A percentile compares a stretch with the other conserved stretches of the same genome.
Conservation (phyloP, 2,113 vertebrate genomes). For the Sinocyclocheilus anshuiensis region DNA sequence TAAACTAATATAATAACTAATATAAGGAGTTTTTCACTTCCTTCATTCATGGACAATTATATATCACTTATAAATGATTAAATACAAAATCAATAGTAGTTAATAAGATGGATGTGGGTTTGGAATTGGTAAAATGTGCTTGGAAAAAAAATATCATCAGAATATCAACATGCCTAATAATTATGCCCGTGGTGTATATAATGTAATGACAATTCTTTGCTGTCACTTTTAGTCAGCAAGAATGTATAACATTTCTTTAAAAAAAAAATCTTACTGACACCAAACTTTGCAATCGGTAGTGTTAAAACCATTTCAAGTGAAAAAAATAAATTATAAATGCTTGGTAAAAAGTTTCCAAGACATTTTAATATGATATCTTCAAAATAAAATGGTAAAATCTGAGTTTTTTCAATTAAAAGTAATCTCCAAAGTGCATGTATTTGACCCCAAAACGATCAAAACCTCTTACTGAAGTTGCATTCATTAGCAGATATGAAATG, state of each 20-base stretch:
- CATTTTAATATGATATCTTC: not conserved
- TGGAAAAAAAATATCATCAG: no score
- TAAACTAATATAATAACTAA: no score
- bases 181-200: no score
- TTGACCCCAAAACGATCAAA: not conserved
- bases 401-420: not conserved
- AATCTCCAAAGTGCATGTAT: not conserved
- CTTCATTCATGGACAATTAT: no score
- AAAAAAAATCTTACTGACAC: not conserved
- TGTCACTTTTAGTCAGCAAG: not conserved
- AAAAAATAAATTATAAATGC: not conserved
- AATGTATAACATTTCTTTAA: no score
- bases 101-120: no score
- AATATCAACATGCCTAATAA: no score
- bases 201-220: not conserved
- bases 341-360: not conserved
- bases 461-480: not conserved
- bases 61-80: no score
- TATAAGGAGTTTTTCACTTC: no score
- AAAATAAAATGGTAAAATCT: not conserved
- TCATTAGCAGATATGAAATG: slow-evolving; percentile 7
- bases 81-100: no score
- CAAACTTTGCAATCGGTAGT: not conserved
- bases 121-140: no score
- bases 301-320: not conserved